Evolutionary conservation across 2,888 invertebrate genomes (phyloP).

Genomic region (Proisotoma minuta): DNA sequence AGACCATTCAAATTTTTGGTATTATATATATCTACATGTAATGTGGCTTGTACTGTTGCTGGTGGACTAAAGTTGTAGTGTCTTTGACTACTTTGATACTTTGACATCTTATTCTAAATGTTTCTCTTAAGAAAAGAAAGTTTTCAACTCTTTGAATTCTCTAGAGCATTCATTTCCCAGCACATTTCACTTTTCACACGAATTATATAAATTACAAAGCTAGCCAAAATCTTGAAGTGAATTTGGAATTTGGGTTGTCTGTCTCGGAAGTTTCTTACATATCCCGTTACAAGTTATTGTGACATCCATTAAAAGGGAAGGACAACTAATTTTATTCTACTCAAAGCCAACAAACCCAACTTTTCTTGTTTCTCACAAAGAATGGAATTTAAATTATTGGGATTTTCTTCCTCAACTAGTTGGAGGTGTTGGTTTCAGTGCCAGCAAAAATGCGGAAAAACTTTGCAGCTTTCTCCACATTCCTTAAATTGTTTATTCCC

Average conservation of each 20-base stretch:
- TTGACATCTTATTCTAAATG: background rate
- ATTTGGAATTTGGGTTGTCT: background rate
- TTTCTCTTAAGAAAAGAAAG: background rate
- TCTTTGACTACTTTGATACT: too few relatives aligned
- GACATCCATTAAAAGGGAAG: background rate
- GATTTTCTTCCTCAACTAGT: too few relatives aligned
- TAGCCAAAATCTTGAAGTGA: background rate
- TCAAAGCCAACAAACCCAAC: background rate
- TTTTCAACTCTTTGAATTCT: constrained; percentile 14
- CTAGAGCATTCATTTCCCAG: background rate
- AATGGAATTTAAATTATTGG: background rate
- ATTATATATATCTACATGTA: too few relatives aligned
- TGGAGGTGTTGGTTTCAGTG: too few relatives aligned
- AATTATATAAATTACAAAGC: background rate
- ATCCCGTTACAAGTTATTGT: background rate
- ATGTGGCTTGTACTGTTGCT: too few relatives aligned
- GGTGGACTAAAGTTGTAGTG: too few relatives aligned
- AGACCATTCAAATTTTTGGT: too few relatives aligned
- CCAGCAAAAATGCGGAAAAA: too few relatives aligned
- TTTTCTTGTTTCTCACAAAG: background rate
- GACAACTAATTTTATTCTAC: constrained; percentile 6
- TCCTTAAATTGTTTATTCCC: too few relatives aligned
- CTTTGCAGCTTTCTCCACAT: too few relatives aligned
- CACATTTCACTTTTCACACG: too few relatives aligned
- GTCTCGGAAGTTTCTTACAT: background rate